Conservation (phyloP, 2,888 invertebrate species). For the Rhamnusium bicolor region DNA sequence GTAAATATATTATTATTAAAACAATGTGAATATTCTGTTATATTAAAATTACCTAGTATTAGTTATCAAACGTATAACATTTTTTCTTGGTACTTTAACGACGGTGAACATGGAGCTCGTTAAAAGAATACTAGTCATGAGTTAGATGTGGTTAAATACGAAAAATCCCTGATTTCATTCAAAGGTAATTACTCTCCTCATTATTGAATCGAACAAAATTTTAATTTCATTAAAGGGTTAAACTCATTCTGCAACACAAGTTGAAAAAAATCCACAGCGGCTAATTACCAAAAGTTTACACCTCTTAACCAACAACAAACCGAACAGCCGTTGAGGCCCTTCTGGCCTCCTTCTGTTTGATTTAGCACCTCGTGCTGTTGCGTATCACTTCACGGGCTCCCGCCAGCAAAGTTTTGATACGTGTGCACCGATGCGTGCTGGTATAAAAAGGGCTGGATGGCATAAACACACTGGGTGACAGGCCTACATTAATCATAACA, state of each 20-base stretch:
- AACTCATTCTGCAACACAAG: not conserved
- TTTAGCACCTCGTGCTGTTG: slow-evolving; percentile 51
- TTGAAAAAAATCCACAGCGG: not conserved
- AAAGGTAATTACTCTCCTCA: too few species aligned
- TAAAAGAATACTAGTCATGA: too few species aligned
- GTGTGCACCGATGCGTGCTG: slow-evolving; percentile 69
- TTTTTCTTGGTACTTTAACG: too few species aligned
- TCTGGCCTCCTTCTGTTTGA: slow-evolving; percentile 44
- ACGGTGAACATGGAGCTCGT: too few species aligned
- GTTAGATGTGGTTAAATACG: too few species aligned
- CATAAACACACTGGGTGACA: slow-evolving; percentile 65
- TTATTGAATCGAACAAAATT: too few species aligned
- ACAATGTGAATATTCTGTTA: too few species aligned
- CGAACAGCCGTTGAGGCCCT: slow-evolving; percentile 46
- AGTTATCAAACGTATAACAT: too few species aligned
- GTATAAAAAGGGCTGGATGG: slow-evolving; percentile 68
- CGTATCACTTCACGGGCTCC: slow-evolving; percentile 55
- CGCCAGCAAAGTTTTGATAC: slow-evolving; percentile 70
- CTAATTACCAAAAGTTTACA: slow-evolving; percentile 44
- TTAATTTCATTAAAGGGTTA: too few species aligned
- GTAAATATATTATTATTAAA: too few species aligned
- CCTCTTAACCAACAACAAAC: slow-evolving; percentile 48
- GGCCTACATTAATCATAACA: slow-evolving; percentile 70
- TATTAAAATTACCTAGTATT: too few species aligned
- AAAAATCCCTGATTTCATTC: too few species aligned